Base-by-base conservation (phyloP, 2,113 vertebrate genomes). In the Nicator chloris region DNA sequence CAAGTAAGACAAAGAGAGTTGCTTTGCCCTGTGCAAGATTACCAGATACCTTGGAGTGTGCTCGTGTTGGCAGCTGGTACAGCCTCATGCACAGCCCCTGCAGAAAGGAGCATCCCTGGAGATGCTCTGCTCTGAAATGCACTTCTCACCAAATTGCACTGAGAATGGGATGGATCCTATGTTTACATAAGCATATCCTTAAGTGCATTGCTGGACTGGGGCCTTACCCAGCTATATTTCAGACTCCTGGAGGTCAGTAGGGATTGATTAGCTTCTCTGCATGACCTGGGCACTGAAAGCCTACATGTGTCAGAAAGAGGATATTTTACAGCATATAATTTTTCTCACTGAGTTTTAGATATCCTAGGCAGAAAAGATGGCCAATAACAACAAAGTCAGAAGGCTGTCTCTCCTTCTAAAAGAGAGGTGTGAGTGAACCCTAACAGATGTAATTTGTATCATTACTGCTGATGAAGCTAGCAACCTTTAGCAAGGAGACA, bases 401-500 rank as follows among this genome's bases (percentile, higher is more conserved):
- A 86, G 64, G 33, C 24, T 57, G n/a, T 26, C 15, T 23, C 20
- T 39, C 5, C 69, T 90, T 47, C 64, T 64, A 79, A 89, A 33
- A 79, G 61, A 72, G 85, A 77, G 22, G 23, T 78, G 50, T 7
- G 5, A 80, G 60, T 89, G 78, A 94, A 83, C 77, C n/a, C 61
- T 69, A 93, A 79, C 73, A 94, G 78, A 87, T 88, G 53, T 64
- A 79, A 93, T 95, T 94, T 89, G 86, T 39, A 86, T 72, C 75
- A 75, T 93, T 91, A 61, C 26, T 85, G 27, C n/a, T 95, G 73
- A 93, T 95, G 80, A 96, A 97, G 89, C 92, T 88, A 65, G 88
- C 77, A 96, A 95, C 86, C 93, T 97, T 97, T 82, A 88, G 86
- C 86, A 94, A 97, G 87, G 92, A 96, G 92, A 94, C 63, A 76